Conservation (phyloP, 2,888 invertebrate species). For the Apodemia mormo region DNA sequence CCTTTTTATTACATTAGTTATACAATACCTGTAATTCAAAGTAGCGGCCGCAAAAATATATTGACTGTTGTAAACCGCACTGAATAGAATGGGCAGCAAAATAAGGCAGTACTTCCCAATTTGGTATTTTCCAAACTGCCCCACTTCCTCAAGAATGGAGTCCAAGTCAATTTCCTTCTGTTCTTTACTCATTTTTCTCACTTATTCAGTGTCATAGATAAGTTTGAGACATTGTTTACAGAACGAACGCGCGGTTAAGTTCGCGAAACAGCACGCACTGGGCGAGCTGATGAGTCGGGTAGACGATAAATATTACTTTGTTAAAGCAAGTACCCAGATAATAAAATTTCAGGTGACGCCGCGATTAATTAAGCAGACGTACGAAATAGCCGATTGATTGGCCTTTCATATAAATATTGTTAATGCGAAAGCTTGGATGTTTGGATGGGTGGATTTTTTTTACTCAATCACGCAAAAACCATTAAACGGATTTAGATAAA, state of each 20-base stretch:
- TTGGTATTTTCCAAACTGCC: slow-evolving; percentile 50
- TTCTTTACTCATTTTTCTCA: slow-evolving; percentile 7
- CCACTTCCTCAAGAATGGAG: slow-evolving; percentile 16
- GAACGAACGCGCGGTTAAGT: neutral
- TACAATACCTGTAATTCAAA: slow-evolving; percentile 33
- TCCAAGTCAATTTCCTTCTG: slow-evolving; percentile 22
- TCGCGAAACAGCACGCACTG: neutral
- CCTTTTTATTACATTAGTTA: no score
- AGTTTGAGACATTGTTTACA: neutral
- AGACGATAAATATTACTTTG: neutral
- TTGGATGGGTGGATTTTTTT: no score
- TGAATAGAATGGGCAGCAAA: slow-evolving; percentile 34
- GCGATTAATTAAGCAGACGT: no score
- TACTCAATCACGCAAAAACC: no score
- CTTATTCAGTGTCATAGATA: neutral
- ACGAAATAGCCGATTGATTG: no score
- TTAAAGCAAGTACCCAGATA: neutral
- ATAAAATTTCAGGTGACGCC: neutral
- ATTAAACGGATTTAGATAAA: no score
- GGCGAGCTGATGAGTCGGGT: neutral
- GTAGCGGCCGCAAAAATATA: slow-evolving; percentile 38
- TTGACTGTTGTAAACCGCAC: slow-evolving; percentile 36
- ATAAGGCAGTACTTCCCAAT: slow-evolving; percentile 31
- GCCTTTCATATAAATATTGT: no score
- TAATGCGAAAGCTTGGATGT: no score